These are phyloP conservation scores for Synodontis membranacea DNA, from an alignment of 2,113 vertebrate genomes.

Conservation along the genomic window DNA sequence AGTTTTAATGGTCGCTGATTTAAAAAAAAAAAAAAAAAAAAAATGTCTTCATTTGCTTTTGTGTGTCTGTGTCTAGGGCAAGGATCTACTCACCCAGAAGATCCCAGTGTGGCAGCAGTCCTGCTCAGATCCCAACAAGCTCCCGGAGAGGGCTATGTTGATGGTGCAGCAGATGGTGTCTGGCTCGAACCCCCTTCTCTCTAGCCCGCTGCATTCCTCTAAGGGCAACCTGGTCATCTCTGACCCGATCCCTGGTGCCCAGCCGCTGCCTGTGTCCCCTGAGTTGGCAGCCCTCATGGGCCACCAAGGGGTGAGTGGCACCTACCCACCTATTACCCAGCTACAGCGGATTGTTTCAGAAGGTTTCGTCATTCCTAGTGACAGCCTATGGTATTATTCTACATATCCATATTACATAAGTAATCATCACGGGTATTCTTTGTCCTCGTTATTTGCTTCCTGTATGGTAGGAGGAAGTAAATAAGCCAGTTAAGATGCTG, in stretches of 20 bases:
- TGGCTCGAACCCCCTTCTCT: slow-evolving; percentile 77
- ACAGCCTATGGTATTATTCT: not conserved
- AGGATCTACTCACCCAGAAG: slow-evolving; percentile 95
- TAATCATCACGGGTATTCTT: slow-evolving; percentile 4
- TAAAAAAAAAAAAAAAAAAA: not conserved
- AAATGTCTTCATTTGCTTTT: not conserved
- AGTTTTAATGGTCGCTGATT: not conserved
- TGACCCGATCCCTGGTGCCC: slow-evolving; percentile 95
- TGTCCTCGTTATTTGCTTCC: slow-evolving; percentile 13
- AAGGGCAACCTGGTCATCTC: slow-evolving; percentile 98
- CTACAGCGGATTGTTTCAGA: not conserved
- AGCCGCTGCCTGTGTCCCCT: slow-evolving; percentile 94
- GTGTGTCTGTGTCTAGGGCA: slow-evolving; percentile 76
- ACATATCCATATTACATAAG: not conserved
- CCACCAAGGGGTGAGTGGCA: slow-evolving; percentile 67
- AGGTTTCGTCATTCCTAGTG: not conserved
- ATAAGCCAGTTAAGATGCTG: slow-evolving; percentile 10
- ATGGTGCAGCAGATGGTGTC: slow-evolving; percentile 91
- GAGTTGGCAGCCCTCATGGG: slow-evolving; percentile 95
- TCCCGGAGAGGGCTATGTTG: slow-evolving; percentile 89
- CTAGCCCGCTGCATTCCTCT: slow-evolving; percentile 83
- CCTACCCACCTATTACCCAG: not conserved
- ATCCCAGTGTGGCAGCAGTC: slow-evolving; percentile 94
- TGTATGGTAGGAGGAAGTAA: not conserved
- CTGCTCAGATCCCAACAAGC: slow-evolving; percentile 93